Evolutionary conservation across 2,113 vertebrate species (phyloP), one percentile per base, ranked within the genome.

Genomic region (Chelonoidis abingdonii): DNA sequence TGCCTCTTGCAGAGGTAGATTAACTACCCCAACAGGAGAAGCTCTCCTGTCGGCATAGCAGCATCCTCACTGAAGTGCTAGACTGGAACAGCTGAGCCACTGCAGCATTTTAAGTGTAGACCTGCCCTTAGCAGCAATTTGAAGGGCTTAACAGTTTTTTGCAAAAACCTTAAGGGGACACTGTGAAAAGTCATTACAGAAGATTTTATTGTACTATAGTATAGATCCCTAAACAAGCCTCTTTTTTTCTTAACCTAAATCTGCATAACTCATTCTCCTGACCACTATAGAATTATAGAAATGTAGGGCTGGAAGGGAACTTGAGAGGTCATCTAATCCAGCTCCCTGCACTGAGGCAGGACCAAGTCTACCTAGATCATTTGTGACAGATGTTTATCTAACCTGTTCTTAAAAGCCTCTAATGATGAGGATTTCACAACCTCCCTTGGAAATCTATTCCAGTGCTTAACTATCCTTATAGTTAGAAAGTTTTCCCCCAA

Each of bases 141-240:
- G 56, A 72, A 87, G 5, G 72, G 56, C 27, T 56, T 47, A n/a
- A n/a, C 57, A 52, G 87, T 31, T 41, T 16, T 87, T 69, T 84
- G 24, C 16, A 80, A 47, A 10, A 44, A 1, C 19, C 10, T 14
- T 13, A 47, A 57, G 47, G 47, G 65, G 35, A 76, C 6, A 1
- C 0, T 1, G 17, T 0, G 0, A 1, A 65, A 6, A 81, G 14
- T 4, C 31, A 59, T 87, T 35, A 86, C 29, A 94, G 54, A 13
- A n/a, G 38, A 57, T 27, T 57, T 87, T 0, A 83, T 22, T 2
- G 27, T 2, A 49, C 56, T 84, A 5, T 17, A 83, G 80, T 47
- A 53, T 57, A 38, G 16, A 80, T 29, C 11, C 22, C 56, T 57
- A 25, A 25, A 10, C 90, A 69, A 57, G 41, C 6, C 78, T 4